Percentiles rank a stretch among this genome's conserved stretches.
phyloP scores from a whole-genome alignment of 2,888 invertebrate species.

The Camponotus fellah region DNA sequence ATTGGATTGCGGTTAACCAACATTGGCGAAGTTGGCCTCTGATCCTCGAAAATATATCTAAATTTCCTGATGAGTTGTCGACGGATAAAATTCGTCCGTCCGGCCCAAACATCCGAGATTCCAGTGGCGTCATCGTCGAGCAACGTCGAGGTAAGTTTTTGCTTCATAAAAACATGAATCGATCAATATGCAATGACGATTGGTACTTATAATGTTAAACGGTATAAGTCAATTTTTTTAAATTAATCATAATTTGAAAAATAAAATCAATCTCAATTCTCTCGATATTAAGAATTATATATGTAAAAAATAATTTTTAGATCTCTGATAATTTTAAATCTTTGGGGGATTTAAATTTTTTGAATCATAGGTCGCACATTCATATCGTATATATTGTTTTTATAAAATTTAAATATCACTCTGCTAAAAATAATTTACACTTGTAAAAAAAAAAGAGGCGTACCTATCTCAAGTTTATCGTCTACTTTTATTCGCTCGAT shows the following conservation, averaged over 20 bases:
- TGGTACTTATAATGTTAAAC: background rate
- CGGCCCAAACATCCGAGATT: background rate
- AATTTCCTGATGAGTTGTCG: slow-evolving; percentile 26
- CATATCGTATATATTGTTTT: background rate
- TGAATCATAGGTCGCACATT: background rate
- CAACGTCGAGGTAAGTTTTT: background rate
- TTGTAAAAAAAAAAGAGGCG: background rate
- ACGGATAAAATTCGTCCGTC: slow-evolving; percentile 24
- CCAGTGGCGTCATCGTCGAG: background rate
- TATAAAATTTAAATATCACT: background rate
- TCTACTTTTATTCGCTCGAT: background rate
- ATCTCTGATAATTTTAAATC: background rate
- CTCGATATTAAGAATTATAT: background rate
- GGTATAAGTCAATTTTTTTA: background rate
- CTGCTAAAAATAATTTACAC: background rate
- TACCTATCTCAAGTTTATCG: background rate
- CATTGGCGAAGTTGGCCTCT: background rate
- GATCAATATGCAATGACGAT: background rate
- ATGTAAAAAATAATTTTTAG: background rate
- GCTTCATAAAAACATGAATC: background rate
- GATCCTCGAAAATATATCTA: slow-evolving; percentile 10
- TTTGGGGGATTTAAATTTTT: background rate
- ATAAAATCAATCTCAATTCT: background rate
- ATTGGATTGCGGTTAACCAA: background rate
- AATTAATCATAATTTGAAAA: background rate